Conservation (phyloP, 2,888 invertebrate species). For the Trilocha varians region DNA sequence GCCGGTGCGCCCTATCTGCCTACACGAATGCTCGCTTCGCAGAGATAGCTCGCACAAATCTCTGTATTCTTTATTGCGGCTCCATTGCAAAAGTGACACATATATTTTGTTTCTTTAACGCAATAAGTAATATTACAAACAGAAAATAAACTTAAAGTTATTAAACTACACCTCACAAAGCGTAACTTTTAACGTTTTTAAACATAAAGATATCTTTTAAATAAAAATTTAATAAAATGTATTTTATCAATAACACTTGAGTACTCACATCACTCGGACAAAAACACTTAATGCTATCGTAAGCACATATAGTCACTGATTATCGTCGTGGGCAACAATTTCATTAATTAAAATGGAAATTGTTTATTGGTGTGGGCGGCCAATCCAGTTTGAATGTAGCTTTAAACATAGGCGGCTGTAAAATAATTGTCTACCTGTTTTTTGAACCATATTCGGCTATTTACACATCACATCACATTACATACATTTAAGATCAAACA, state of each 20-base stretch:
- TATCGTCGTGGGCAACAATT: slow-evolving; percentile 22
- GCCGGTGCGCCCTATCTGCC: slow-evolving; percentile 45
- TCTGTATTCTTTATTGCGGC: slow-evolving; percentile 50
- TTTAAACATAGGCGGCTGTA: slow-evolving; percentile 32
- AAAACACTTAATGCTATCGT: neutral
- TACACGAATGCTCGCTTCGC: slow-evolving; percentile 61
- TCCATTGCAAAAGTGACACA: slow-evolving; percentile 39
- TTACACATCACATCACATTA: too few species aligned
- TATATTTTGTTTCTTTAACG: slow-evolving; percentile 22
- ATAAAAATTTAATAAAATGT: neutral
- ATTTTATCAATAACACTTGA: neutral
- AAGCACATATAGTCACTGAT: neutral
- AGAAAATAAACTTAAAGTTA: too few species aligned
- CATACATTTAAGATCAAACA: too few species aligned
- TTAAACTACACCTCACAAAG: too few species aligned
- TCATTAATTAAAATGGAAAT: slow-evolving; percentile 47
- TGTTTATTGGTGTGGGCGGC: slow-evolving; percentile 41
- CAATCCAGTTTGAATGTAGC: slow-evolving; percentile 36
- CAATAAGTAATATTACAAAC: too few species aligned
- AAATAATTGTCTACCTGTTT: slow-evolving; percentile 26
- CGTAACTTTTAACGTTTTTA: neutral
- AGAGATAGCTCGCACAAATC: slow-evolving; percentile 57
- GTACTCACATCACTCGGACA: neutral
- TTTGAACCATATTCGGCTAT: neutral
- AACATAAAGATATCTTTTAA: neutral